phyloP scores from a whole-genome alignment of 1,140 invertebrate species.

The Papilio polyxenes region DNA sequence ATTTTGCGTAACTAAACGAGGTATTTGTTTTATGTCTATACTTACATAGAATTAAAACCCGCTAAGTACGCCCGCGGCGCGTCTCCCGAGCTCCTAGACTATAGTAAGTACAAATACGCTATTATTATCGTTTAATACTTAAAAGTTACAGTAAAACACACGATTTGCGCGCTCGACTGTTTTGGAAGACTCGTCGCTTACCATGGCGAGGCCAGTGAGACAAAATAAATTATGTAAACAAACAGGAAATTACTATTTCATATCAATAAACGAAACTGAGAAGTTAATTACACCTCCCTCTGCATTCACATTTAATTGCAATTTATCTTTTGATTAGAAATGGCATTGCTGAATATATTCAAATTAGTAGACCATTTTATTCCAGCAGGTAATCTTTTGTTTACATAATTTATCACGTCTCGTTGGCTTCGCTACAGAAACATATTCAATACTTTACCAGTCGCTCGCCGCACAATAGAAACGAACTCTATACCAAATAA shows the following conservation, averaged over 20 bases:
- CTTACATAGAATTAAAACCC: constrained; percentile 65
- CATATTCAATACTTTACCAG: constrained; percentile 75
- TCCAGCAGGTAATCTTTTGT: background rate
- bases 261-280: background rate
- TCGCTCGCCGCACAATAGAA: constrained; percentile 70
- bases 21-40: constrained; percentile 78
- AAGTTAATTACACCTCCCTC: too few species aligned
- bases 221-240: background rate
- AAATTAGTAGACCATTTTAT: background rate
- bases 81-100: constrained; percentile 65
- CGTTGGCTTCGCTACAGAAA: constrained; percentile 53
- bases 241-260: background rate
- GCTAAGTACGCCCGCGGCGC: constrained; percentile 59
- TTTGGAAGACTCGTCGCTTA: constrained; percentile 80
- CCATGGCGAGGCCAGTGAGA: constrained; percentile 33
- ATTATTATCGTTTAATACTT: constrained; percentile 81
- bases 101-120: constrained; percentile 71
- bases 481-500: constrained; percentile 66
- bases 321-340: background rate
- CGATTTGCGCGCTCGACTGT: constrained; percentile 71
- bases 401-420: background rate
- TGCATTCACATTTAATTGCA: background rate
- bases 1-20: constrained; percentile 77
- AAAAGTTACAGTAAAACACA: constrained; percentile 71
- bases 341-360: background rate